Conservation (phyloP, 1,140 invertebrate species). For the Drosophila persimilis region DNA sequence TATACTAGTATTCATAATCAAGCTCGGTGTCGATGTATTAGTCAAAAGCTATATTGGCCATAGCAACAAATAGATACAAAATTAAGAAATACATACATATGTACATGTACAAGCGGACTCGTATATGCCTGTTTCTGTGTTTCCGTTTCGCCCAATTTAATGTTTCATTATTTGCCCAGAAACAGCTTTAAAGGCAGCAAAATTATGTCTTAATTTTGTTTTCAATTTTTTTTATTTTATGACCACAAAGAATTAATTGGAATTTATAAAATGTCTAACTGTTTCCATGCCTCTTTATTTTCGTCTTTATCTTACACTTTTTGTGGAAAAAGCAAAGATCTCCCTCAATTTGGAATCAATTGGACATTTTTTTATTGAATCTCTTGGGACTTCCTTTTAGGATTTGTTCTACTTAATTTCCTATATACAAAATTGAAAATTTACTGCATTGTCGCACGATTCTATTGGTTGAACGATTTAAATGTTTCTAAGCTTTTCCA, state of each 20-base stretch:
- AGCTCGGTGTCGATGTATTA: conserved; percentile 66
- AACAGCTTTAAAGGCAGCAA: not conserved
- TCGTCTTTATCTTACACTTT: no score
- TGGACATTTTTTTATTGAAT: no score
- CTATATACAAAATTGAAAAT: no score
- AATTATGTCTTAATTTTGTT: not conserved
- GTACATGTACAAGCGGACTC: conserved; percentile 24
- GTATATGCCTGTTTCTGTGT: conserved; percentile 56
- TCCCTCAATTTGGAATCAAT: no score
- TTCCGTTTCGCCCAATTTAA: not conserved
- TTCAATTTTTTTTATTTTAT: conserved; percentile 5
- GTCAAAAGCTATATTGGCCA: conserved; percentile 48
- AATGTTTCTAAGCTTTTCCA: conserved; percentile 18
- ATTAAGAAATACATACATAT: not conserved
- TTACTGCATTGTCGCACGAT: conserved; percentile 21
- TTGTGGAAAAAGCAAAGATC: no score
- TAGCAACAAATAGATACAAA: not conserved
- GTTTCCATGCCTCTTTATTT: not conserved
- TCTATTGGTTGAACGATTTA: conserved; percentile 19
- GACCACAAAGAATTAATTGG: conserved; percentile 5
- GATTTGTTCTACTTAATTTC: no score
- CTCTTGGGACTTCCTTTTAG: no score
- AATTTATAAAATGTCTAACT: not conserved
- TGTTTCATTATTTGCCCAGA: conserved; percentile 1
- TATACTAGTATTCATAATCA: conserved; percentile 30